Evolutionary conservation across 2,888 invertebrate genomes (phyloP).

Genomic region (Zeuzera pyrina): DNA sequence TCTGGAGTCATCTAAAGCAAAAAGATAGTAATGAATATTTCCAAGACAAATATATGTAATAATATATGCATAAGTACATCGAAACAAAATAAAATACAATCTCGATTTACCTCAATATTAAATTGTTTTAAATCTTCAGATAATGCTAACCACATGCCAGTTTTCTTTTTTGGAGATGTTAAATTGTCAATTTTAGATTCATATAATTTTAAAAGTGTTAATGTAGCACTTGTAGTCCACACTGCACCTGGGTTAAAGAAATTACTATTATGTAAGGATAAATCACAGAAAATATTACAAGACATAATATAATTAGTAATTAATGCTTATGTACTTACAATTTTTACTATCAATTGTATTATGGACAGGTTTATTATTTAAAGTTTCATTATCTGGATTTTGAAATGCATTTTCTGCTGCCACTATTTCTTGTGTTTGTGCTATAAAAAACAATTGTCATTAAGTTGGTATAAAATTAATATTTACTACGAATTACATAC

Average conservation of each 20-base stretch:
- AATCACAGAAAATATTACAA: too few species aligned
- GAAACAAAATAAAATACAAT: not conserved
- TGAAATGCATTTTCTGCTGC: too few species aligned
- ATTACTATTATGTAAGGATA: too few species aligned
- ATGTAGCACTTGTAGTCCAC: constrained; percentile 34
- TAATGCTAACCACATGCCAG: constrained; percentile 40
- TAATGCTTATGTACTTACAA: too few species aligned
- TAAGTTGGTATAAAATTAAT: too few species aligned
- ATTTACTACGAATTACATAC: too few species aligned
- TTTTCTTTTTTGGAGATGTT: constrained; percentile 43
- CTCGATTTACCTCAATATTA: constrained; percentile 29
- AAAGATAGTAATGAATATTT: constrained; percentile 1
- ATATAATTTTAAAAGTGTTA: constrained; percentile 33
- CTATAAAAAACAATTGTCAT: too few species aligned
- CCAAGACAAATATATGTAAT: not conserved
- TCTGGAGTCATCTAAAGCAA: constrained; percentile 33
- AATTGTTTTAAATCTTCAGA: constrained; percentile 31
- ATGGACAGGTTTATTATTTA: too few species aligned
- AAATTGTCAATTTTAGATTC: constrained; percentile 37
- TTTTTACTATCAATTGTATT: too few species aligned
- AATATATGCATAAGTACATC: not conserved
- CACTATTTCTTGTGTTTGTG: too few species aligned
- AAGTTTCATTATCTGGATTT: too few species aligned
- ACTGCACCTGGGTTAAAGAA: constrained; percentile 38
- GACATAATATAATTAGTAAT: too few species aligned